Conservation (phyloP, 2,113 vertebrate species). For the Himantopus leucocephalus region DNA sequence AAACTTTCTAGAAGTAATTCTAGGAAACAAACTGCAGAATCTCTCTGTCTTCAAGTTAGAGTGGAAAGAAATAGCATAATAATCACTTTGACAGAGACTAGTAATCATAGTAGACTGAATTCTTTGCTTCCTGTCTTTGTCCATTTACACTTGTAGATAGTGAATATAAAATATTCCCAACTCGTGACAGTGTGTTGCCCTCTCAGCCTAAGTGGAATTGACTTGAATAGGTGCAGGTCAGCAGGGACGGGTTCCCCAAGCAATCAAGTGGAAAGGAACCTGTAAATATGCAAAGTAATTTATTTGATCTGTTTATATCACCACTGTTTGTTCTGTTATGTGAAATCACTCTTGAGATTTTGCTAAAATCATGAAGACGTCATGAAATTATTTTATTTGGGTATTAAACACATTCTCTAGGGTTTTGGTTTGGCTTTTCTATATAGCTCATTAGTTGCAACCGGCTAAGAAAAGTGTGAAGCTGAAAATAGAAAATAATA, state of each 20-base stretch:
- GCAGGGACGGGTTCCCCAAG: neutral
- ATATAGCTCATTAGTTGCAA: neutral
- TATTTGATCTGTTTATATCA: neutral
- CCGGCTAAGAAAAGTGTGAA: neutral
- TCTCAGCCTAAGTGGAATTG: neutral
- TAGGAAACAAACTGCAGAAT: neutral
- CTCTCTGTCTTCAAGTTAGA: neutral
- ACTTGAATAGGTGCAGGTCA: neutral
- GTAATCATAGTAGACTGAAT: neutral
- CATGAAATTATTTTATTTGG: neutral
- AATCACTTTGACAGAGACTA: neutral
- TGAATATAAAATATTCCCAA: neutral
- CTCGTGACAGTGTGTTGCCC: neutral
- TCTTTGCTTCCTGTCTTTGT: neutral
- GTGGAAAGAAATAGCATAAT: neutral
- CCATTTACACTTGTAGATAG: neutral
- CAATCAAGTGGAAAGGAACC: neutral
- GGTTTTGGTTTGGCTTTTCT: neutral
- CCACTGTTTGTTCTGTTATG: neutral
- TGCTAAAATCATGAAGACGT: neutral
- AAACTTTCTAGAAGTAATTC: neutral
- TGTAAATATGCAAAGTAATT: neutral
- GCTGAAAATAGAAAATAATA: neutral
- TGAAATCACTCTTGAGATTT: neutral
- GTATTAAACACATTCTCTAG: neutral